Evolutionary conservation across 2,113 vertebrate genomes (phyloP).

Genomic region (Sporophila hypoxantha): DNA sequence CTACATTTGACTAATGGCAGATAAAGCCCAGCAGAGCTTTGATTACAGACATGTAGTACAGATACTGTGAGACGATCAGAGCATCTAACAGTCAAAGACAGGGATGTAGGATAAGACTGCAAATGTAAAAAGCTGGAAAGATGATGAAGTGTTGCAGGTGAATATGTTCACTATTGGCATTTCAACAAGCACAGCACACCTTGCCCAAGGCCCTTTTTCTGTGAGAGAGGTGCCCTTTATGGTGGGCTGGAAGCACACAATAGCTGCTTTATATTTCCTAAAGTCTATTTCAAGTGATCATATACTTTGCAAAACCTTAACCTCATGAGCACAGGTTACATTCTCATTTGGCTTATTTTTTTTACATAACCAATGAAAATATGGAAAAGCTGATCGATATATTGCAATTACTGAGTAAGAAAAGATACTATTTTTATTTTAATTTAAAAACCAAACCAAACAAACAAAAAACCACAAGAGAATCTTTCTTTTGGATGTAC

Average conservation of each 20-base stretch:
- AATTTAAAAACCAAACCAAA: background rate
- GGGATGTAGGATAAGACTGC: background rate
- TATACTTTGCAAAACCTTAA: background rate
- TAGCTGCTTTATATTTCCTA: background rate
- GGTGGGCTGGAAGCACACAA: background rate
- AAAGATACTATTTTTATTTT: accelerated
- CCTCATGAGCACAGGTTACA: background rate
- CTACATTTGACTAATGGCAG: background rate
- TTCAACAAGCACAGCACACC: background rate
- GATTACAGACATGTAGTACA: background rate
- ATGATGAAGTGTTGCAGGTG: background rate
- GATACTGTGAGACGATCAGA: background rate
- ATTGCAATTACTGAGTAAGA: background rate
- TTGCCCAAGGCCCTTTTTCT: background rate
- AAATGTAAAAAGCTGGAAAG: background rate
- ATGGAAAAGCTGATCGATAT: background rate
- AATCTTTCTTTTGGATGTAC: accelerated
- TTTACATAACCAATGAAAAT: background rate
- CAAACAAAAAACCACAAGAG: background rate
- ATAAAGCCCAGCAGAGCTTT: background rate
- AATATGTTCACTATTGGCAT: background rate
- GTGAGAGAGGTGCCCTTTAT: background rate
- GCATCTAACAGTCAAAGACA: background rate
- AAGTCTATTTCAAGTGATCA: background rate
- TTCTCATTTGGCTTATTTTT: background rate